These are phyloP conservation scores for Brachyopa scutellaris DNA, from an alignment of 2,888 invertebrate genomes.

Conservation along the genomic window DNA sequence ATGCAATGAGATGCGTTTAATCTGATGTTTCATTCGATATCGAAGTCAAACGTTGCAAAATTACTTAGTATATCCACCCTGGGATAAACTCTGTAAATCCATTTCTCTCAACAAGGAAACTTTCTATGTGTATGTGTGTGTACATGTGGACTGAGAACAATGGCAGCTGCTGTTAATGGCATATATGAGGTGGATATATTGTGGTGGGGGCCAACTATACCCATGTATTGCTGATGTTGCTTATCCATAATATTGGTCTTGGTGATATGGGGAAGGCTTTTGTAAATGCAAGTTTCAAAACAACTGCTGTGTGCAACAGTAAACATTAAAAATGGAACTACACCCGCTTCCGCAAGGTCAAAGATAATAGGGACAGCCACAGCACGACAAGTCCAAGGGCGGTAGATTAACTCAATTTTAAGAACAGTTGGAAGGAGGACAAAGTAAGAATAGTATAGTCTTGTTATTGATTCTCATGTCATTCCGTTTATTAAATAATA, in stretches of 20 bases:
- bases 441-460: too few species aligned
- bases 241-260: not conserved
- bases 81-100: too few species aligned
- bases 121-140: too few species aligned
- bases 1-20: conserved; percentile 58
- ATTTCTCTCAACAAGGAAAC: not conserved
- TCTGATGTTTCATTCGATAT: conserved; percentile 20
- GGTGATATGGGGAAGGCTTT: not conserved
- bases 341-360: conserved; percentile 18
- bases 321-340: conserved; percentile 20
- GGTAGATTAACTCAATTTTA: too few species aligned
- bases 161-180: conserved; percentile 56
- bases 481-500: too few species aligned
- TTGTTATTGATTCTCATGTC: too few species aligned
- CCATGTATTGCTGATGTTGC: not conserved
- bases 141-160: conserved; percentile 21
- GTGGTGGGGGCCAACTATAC: not conserved
- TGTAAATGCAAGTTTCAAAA: not conserved
- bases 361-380: conserved; percentile 5
- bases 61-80: not conserved
- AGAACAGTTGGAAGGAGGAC: too few species aligned
- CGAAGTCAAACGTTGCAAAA: conserved; percentile 1
- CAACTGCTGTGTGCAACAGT: conserved; percentile 19
- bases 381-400: too few species aligned
- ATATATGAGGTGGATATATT: conserved; percentile 8